Evolutionary conservation across 2,113 vertebrate genomes (phyloP).

Genomic region (Ceyx melanurus): DNA sequence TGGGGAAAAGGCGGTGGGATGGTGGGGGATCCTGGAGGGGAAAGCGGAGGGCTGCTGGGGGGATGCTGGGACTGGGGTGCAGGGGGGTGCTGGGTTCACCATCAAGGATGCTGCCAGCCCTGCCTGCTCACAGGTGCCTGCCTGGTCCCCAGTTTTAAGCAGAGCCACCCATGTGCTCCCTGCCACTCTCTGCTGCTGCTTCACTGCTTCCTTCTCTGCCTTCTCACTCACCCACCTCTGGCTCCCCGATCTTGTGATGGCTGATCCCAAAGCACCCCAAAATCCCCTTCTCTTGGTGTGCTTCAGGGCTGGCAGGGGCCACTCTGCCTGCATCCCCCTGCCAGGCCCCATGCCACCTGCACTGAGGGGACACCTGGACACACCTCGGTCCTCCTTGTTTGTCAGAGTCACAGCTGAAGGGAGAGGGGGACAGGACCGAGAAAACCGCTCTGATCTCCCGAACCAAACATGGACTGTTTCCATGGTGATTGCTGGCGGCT

Average conservation of each 20-base stretch:
- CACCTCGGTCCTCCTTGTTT: neutral
- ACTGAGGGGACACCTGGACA: neutral
- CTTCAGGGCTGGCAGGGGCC: neutral
- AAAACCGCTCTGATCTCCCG: neutral
- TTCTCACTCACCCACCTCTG: rapidly evolving
- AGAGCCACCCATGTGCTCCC: no score
- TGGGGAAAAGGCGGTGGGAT: neutral
- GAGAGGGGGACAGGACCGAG: neutral
- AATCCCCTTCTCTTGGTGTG: neutral
- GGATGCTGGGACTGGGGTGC: neutral
- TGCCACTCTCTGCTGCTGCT: neutral
- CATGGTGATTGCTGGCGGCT: neutral
- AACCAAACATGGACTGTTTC: neutral
- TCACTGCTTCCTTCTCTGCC: neutral
- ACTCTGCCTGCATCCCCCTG: neutral
- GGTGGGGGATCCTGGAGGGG: neutral
- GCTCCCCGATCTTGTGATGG: neutral
- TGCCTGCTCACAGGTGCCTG: neutral
- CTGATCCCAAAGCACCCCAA: neutral
- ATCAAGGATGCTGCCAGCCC: neutral
- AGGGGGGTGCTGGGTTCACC: neutral
- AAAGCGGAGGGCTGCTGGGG: neutral
- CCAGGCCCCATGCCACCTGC: neutral
- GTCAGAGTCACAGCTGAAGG: neutral
- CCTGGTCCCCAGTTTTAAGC: neutral